phyloP scores from a whole-genome alignment of 2,797 vertebrate genomes.

The Buphagus erythrorhynchus region DNA sequence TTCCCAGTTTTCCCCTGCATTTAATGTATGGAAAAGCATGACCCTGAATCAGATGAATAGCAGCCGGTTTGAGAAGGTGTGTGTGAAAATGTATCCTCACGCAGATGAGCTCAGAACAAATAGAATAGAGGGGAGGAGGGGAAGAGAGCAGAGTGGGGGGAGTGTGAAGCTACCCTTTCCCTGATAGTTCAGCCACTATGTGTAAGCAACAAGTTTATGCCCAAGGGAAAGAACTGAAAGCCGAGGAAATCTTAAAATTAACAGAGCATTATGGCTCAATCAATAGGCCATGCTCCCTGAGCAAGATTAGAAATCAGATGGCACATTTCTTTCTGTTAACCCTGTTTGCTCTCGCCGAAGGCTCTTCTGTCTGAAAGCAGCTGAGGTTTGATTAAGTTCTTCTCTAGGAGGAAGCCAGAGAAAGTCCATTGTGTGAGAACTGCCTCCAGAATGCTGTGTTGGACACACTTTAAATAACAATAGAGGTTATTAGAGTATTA shows the following conservation, averaged over 20 bases:
- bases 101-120: constrained; percentile 65
- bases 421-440: background rate
- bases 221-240: constrained; percentile 43
- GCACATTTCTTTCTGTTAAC: constrained; percentile 27
- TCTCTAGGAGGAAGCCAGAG: background rate
- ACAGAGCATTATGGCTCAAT: constrained; percentile 44
- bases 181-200: constrained; percentile 4
- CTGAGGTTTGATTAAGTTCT: constrained; percentile 44
- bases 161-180: background rate
- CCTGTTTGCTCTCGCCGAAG: background rate
- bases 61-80: constrained; percentile 54
- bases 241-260: constrained; percentile 45
- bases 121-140: constrained; percentile 50
- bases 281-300: constrained; percentile 24
- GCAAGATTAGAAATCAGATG: constrained; percentile 39
- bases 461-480: constrained; percentile 47
- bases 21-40: constrained; percentile 64
- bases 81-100: constrained; percentile 63
- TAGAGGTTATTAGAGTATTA: background rate
- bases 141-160: background rate
- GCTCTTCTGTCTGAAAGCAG: constrained; percentile 26
- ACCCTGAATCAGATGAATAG: constrained; percentile 56
- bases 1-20: constrained; percentile 30
- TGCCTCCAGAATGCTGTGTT: background rate
- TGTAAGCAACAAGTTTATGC: constrained; percentile 44